Evolutionary conservation across 2,113 vertebrate species (phyloP).

Genomic region (Pedetes capensis): DNA sequence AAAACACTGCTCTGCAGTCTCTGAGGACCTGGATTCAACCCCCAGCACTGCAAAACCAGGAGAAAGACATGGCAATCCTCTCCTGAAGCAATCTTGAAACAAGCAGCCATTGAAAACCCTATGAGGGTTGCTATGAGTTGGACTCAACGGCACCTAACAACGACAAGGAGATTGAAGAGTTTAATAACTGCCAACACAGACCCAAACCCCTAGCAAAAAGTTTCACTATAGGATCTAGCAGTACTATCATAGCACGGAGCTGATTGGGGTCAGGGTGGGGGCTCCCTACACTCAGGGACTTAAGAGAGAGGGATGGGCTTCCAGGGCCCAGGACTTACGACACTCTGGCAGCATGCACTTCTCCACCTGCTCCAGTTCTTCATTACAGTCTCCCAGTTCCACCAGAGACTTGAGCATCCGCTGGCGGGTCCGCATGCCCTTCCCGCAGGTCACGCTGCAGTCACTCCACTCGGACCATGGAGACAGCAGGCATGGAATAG

Average conservation of each 20-base stretch:
- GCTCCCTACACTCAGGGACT: no score
- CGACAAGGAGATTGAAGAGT: neutral
- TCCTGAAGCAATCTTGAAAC: no score
- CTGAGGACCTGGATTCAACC: no score
- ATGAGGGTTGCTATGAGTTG: no score
- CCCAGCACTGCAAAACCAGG: no score
- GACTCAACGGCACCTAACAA: no score
- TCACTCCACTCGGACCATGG: slow-evolving; percentile 99
- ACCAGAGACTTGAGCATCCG: slow-evolving; percentile 95
- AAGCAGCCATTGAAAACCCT: no score
- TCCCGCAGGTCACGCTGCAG: slow-evolving; percentile 97
- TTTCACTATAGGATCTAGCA: no score
- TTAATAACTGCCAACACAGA: neutral
- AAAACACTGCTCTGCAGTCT: no score
- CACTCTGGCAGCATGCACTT: slow-evolving; percentile 99
- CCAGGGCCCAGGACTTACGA: slow-evolving; percentile 86
- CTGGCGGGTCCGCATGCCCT: slow-evolving; percentile 91
- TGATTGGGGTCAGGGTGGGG: no score
- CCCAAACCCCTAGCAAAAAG: neutral
- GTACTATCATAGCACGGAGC: neutral
- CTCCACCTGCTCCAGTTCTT: slow-evolving; percentile 96
- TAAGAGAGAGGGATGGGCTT: neutral
- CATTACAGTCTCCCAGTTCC: slow-evolving; percentile 96
- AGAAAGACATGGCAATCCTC: no score
- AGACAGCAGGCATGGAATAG: slow-evolving; percentile 96